Conservation (phyloP, 1,140 invertebrate species). For the Ruditapes philippinarum region DNA sequence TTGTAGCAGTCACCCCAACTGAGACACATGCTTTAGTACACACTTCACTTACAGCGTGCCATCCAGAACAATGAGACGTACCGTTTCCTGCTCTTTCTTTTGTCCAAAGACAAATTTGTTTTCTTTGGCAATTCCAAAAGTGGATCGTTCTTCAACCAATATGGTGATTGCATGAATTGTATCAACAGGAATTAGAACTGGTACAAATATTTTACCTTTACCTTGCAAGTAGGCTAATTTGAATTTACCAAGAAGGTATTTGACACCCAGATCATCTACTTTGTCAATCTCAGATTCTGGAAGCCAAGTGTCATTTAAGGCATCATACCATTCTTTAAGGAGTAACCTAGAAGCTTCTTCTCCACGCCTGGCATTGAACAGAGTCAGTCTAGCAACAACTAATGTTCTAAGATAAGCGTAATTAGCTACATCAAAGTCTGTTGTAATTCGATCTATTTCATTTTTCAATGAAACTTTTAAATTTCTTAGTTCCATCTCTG, state of each 20-base stretch:
- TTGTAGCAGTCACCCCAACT: neutral
- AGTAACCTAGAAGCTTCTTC: constrained; percentile 51
- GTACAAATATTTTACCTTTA: too few species aligned
- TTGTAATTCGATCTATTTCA: neutral
- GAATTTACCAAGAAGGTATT: constrained; percentile 55
- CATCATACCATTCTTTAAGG: constrained; percentile 47
- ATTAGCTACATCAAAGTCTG: constrained; percentile 12
- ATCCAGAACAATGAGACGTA: constrained; percentile 30
- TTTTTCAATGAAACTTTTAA: neutral
- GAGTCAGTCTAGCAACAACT: constrained; percentile 55
- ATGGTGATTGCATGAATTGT: neutral
- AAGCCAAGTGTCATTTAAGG: constrained; percentile 22
- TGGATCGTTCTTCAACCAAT: neutral
- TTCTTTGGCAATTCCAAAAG: constrained; percentile 2
- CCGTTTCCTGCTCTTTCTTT: neutral
- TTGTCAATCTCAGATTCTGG: constrained; percentile 41
- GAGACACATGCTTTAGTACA: neutral
- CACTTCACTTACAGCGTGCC: constrained; percentile 6
- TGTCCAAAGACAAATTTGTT: neutral
- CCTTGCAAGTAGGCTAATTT: constrained; percentile 3
- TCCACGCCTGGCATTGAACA: constrained; percentile 62
- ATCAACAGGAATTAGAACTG: neutral
- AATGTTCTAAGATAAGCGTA: constrained; percentile 48
- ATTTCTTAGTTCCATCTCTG: neutral
- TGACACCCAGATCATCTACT: constrained; percentile 62